Percentiles rank a stretch among this genome's conserved stretches.
These are phyloP conservation scores for Steinernema scapterisci DNA, from an alignment of 2,888 invertebrate genomes.

Conservation along the genomic window DNA sequence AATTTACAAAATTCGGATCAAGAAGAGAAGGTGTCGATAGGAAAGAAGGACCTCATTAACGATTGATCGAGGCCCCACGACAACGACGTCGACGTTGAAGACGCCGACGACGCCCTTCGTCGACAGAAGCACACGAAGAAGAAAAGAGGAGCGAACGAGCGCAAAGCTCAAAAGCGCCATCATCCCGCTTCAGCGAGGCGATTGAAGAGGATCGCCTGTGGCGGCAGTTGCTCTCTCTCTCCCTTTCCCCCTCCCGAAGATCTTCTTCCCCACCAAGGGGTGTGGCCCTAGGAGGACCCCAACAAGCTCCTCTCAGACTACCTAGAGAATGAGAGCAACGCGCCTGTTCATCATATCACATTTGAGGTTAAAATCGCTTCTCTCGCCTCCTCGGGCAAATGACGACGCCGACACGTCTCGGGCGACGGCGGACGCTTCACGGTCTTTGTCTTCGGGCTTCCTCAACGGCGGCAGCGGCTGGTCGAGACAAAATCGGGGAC, in stretches of 20 bases:
- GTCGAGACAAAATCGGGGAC: neutral
- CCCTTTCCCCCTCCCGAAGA: too few relatives aligned
- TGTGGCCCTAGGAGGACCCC: neutral
- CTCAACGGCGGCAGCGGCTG: too few relatives aligned
- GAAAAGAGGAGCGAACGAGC: slow-evolving; percentile 26
- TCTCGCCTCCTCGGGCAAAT: neutral
- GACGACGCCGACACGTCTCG: slow-evolving; percentile 32
- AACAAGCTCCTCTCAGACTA: slow-evolving; percentile 8
- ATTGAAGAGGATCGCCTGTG: slow-evolving; percentile 4
- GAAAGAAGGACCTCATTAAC: slow-evolving; percentile 14
- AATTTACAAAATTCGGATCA: neutral
- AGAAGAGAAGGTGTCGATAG: slow-evolving; percentile 6
- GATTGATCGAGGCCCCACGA: neutral
- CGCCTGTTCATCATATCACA: slow-evolving; percentile 28
- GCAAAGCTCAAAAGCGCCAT: slow-evolving; percentile 21
- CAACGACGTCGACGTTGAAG: neutral
- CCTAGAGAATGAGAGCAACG: slow-evolving; percentile 2
- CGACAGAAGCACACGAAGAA: slow-evolving; percentile 27
- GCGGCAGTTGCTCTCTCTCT: slow-evolving; percentile 26
- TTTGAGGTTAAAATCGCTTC: slow-evolving; percentile 26
- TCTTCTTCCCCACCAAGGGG: neutral
- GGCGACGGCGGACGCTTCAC: neutral
- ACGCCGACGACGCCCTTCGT: neutral
- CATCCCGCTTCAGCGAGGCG: slow-evolving; percentile 14
- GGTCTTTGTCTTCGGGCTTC: too few relatives aligned